Percentiles rank a stretch among this genome's conserved stretches.
These are phyloP conservation scores for Zaprionus lachaisei DNA, from an alignment of 1,140 invertebrate species.

Conservation along the genomic window DNA sequence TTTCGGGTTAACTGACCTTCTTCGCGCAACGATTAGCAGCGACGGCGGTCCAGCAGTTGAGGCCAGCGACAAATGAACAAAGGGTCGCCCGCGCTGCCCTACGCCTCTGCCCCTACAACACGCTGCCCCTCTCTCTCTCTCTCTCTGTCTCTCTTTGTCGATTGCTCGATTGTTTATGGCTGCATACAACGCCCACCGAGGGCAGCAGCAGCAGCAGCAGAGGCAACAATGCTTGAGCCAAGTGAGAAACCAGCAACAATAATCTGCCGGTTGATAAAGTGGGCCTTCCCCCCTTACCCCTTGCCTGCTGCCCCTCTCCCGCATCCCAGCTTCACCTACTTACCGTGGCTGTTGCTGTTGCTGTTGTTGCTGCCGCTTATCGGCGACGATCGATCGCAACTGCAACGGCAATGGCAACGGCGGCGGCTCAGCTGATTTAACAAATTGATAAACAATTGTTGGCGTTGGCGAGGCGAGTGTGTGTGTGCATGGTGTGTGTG, in stretches of 20 bases:
- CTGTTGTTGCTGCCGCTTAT: constrained; percentile 54
- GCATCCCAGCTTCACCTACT: background rate
- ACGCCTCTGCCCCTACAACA: background rate
- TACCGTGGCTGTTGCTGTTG: background rate
- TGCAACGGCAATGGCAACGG: constrained; percentile 41
- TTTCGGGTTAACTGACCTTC: constrained; percentile 75
- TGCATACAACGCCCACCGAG: constrained; percentile 74
- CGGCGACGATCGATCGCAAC: constrained; percentile 79
- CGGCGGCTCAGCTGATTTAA: constrained; percentile 73
- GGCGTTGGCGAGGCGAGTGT: constrained; percentile 57
- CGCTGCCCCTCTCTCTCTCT: background rate
- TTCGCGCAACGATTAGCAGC: constrained; percentile 70
- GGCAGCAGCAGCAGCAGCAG: constrained; percentile 28
- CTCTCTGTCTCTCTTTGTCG: background rate
- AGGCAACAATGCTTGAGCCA: constrained; percentile 38
- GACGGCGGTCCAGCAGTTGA: constrained; percentile 57
- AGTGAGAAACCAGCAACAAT: constrained; percentile 83
- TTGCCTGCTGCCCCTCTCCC: background rate
- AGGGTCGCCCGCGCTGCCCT: constrained; percentile 52
- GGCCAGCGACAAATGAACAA: constrained; percentile 77
- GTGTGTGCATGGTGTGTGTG: constrained; percentile 14
- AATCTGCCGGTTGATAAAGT: constrained; percentile 78
- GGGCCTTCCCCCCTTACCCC: constrained; percentile 21
- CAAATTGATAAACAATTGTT: constrained; percentile 84
- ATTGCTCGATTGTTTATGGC: constrained; percentile 83